phyloP scores from a whole-genome alignment of 2,797 vertebrate species.

The Euthynnus affinis region DNA sequence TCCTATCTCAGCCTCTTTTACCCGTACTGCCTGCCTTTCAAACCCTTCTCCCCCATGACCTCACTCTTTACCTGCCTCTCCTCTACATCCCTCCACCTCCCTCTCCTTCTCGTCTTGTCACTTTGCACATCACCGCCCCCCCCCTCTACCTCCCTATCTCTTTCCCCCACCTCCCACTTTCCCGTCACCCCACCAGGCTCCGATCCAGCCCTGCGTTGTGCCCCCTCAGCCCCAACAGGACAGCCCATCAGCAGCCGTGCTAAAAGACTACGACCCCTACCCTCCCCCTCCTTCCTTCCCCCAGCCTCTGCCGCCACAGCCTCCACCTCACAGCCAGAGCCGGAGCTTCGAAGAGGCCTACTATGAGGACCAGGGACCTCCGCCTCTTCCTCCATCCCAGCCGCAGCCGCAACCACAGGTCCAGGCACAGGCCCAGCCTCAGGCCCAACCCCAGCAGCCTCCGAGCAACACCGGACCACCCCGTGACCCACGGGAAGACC shows the following conservation, averaged over 20 bases:
- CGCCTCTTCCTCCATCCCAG: constrained; percentile 67
- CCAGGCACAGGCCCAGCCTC: constrained; percentile 78
- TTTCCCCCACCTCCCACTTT: neutral
- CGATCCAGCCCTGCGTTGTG: constrained; percentile 72
- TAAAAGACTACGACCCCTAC: constrained; percentile 85
- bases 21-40: constrained; percentile 54
- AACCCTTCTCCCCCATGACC: constrained; percentile 46
- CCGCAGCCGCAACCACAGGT: constrained; percentile 79
- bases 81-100: constrained; percentile 38
- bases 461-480: constrained; percentile 85
- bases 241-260: constrained; percentile 71
- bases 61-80: constrained; percentile 44
- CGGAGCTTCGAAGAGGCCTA: constrained; percentile 79
- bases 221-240: constrained; percentile 80
- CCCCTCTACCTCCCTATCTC: neutral
- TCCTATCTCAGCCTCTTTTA: constrained; percentile 60
- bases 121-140: constrained; percentile 15
- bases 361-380: constrained; percentile 79
- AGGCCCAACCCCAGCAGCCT: constrained; percentile 90
- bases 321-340: constrained; percentile 82
- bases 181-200: constrained; percentile 63
- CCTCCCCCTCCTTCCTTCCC: constrained; percentile 83
- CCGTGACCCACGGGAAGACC: constrained; percentile 85
- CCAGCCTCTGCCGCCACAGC: constrained; percentile 80
- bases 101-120: constrained; percentile 27